These are phyloP conservation scores for Norana najaformis DNA, from an alignment of 2,888 invertebrate genomes.

Conservation along the genomic window DNA sequence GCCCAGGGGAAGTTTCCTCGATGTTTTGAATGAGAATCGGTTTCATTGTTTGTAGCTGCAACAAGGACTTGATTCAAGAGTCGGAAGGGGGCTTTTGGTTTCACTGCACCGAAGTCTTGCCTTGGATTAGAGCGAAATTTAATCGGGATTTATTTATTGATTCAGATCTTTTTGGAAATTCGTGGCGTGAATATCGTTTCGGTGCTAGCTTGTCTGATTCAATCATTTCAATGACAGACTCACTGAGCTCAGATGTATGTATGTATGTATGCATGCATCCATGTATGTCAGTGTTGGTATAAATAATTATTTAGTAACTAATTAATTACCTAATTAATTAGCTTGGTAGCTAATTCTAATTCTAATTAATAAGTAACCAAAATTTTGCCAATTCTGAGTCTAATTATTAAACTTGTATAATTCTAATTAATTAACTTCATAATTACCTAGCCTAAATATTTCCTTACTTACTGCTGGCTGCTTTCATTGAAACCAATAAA, in stretches of 20 bases:
- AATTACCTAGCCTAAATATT: too few species aligned
- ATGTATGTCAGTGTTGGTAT: not conserved
- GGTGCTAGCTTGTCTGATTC: too few species aligned
- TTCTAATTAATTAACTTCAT: too few species aligned
- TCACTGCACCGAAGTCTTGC: too few species aligned
- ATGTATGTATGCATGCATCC: not conserved
- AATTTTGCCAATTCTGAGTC: too few species aligned
- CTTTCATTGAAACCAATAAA: too few species aligned
- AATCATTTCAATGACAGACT: not conserved
- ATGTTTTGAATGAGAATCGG: not conserved
- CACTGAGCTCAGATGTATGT: not conserved
- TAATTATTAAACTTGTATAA: too few species aligned
- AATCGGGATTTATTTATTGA: not conserved
- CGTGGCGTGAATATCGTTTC: not conserved
- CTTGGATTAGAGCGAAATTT: not conserved
- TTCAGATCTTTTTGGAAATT: too few species aligned
- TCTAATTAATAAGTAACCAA: too few species aligned
- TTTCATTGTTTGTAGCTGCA: not conserved
- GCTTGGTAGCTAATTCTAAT: too few species aligned
- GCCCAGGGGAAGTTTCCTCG: not conserved
- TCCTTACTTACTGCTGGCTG: too few species aligned
- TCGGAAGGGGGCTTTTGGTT: not conserved
- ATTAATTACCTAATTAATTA: too few species aligned
- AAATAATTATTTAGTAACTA: not conserved
- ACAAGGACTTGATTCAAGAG: not conserved